Evolutionary conservation across 92 coral and sea anemone genomes (phyloP), one percentile per base, ranked within the genome.

Genomic region (Bergia sp.): DNA sequence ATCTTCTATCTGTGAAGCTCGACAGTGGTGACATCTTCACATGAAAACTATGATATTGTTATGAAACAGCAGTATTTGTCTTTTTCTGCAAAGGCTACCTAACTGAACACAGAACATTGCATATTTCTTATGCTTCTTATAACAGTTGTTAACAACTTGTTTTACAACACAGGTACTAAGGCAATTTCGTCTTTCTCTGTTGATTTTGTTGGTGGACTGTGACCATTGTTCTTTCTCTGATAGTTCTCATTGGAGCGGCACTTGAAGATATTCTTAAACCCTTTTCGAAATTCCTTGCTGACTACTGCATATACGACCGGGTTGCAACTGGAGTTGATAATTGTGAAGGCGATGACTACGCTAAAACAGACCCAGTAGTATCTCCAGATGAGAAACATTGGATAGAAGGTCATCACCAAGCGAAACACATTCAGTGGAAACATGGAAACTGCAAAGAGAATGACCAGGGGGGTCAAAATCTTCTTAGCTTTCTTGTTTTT

Each of bases 401-500:
- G 87, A 10, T 84, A 36, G 7, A 84, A 84, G 49, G 87, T 18
- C 79, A 84, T 84, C 36, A 69, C 77, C 39, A 84, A 71, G 43
- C 87, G 87, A 73, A 84, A 84, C 7, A 23, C 64, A 37, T 84
- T 84, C 50, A 84, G 42, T 6, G 87, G 87, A 7, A 84, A 44
- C 87, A 71, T 84, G 9, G 87, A 84, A 29, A 69, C 58, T 29
- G 87, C 87, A 73, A 84, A 84, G 5, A 84, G 41, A 7, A 69
- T 37, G 11, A 84, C 87, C 65, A 84, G 37, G 29, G 87, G 87
- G 36, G 87, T 84, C 7, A 84, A 49, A 69, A 84, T 71, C 39
- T 84, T 84, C 79, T 84, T 71, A 12, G 87, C 87, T 71, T 84
- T 84, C 64, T 84, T 84, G 87, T 84, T 84, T 73, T 84, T 84